Conservation (phyloP, 2,888 invertebrate species). For the Steinernema scapterisci region DNA sequence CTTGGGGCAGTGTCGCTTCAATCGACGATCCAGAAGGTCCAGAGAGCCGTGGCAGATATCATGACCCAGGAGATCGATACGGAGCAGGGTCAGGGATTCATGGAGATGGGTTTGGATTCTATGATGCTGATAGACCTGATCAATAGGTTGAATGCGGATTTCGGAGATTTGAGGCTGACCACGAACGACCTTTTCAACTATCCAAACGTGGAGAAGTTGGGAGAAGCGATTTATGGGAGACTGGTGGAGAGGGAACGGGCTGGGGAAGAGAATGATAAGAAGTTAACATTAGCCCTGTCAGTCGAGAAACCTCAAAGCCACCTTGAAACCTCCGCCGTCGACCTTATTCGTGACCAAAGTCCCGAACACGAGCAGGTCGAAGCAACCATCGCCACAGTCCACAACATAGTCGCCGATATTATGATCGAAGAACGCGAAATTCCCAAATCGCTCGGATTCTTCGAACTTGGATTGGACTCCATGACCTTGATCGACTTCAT, state of each 20-base stretch:
- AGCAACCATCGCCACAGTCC: neutral
- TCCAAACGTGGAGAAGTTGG: neutral
- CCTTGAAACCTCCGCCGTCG: no score
- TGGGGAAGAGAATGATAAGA: no score
- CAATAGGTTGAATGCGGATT: constrained; percentile 41
- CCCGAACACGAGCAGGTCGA: neutral
- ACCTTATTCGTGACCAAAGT: no score
- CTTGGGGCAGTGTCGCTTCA: neutral
- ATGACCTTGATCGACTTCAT: constrained; percentile 59
- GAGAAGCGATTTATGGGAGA: neutral
- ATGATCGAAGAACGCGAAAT: constrained; percentile 12
- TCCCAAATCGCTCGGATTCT: constrained; percentile 42
- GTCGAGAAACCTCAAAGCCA: no score
- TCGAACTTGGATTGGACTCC: constrained; percentile 63
- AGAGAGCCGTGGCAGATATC: constrained; percentile 11
- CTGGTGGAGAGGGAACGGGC: neutral
- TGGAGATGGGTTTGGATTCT: constrained; percentile 63
- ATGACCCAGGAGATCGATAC: constrained; percentile 17
- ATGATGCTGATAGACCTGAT: constrained; percentile 59
- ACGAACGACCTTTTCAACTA: constrained; percentile 15
- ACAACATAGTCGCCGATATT: constrained; percentile 2
- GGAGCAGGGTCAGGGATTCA: constrained; percentile 43
- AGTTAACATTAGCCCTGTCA: no score
- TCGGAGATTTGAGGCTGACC: neutral
- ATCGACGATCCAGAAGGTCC: constrained; percentile 3